phyloP scores from a whole-genome alignment of 2,888 invertebrate genomes.

The Drosophila seclusa region DNA sequence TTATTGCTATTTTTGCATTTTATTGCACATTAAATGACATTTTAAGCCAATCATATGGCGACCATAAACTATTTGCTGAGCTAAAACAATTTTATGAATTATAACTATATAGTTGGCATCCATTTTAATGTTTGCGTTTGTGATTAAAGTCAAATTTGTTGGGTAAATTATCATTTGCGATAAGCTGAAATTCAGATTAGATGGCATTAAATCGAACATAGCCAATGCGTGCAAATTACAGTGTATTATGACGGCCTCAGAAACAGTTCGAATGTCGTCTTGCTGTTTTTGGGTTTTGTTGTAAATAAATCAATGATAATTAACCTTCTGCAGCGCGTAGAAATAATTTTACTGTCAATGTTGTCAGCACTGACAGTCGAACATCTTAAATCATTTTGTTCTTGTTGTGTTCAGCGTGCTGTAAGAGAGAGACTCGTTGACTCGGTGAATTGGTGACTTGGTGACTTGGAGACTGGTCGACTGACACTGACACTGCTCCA shows the following conservation, averaged over 20 bases:
- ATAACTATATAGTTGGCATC: neutral
- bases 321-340: constrained; percentile 75
- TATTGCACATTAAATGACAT: constrained; percentile 53
- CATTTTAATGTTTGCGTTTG: neutral
- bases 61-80: constrained; percentile 50
- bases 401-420: constrained; percentile 13
- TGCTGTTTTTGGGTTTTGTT: constrained; percentile 38
- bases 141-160: neutral
- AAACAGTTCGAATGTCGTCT: constrained; percentile 13
- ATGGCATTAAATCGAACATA: neutral
- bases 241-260: constrained; percentile 5
- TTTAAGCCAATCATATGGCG: constrained; percentile 57
- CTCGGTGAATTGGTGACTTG: neutral
- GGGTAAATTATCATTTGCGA: neutral
- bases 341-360: constrained; percentile 80
- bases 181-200: neutral
- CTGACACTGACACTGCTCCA: constrained; percentile 37
- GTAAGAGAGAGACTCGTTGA: constrained; percentile 2
- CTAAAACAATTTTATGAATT: constrained; percentile 20
- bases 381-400: constrained; percentile 80
- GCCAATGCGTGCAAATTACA: neutral
- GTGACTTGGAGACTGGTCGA: neutral
- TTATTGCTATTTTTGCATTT: constrained; percentile 34
- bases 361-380: constrained; percentile 77
- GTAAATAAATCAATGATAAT: constrained; percentile 79